Conservation (phyloP, 2,797 vertebrate species). For the Atherinosoma microstoma region DNA sequence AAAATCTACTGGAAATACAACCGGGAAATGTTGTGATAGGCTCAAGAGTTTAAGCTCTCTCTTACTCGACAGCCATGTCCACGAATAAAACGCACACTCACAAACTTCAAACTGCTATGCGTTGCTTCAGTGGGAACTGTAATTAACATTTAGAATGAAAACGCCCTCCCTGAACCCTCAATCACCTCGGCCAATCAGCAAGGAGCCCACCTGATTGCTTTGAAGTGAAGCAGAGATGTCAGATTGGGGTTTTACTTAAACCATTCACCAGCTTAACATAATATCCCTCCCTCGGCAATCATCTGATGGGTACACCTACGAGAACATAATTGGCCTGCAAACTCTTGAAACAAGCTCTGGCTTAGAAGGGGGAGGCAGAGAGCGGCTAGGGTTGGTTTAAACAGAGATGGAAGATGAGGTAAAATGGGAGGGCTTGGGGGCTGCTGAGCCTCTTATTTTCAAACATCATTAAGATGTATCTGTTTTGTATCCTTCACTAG, state of each 20-base stretch:
- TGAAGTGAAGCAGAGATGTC: constrained; percentile 81
- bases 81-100: constrained; percentile 25
- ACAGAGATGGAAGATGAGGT: constrained; percentile 36
- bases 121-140: constrained; percentile 56
- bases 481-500: constrained; percentile 72
- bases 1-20: constrained; percentile 28
- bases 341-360: constrained; percentile 62
- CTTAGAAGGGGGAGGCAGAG: constrained; percentile 11
- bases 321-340: constrained; percentile 74
- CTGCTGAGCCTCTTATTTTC: constrained; percentile 52
- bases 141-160: constrained; percentile 70
- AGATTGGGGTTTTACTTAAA: constrained; percentile 71
- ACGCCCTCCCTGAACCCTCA: constrained; percentile 55
- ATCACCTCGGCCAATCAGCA: constrained; percentile 69
- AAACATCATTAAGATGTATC: constrained; percentile 75
- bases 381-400: constrained; percentile 14
- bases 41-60: constrained; percentile 38
- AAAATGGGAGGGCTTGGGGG: not conserved
- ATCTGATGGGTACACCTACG: constrained; percentile 79
- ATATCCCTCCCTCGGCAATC: constrained; percentile 76
- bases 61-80: not conserved
- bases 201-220: constrained; percentile 70
- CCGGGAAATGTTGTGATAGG: constrained; percentile 43
- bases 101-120: constrained; percentile 47
- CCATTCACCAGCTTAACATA: constrained; percentile 77